Conservation (phyloP, 2,888 invertebrate genomes). For the Calameuta filiformis region DNA sequence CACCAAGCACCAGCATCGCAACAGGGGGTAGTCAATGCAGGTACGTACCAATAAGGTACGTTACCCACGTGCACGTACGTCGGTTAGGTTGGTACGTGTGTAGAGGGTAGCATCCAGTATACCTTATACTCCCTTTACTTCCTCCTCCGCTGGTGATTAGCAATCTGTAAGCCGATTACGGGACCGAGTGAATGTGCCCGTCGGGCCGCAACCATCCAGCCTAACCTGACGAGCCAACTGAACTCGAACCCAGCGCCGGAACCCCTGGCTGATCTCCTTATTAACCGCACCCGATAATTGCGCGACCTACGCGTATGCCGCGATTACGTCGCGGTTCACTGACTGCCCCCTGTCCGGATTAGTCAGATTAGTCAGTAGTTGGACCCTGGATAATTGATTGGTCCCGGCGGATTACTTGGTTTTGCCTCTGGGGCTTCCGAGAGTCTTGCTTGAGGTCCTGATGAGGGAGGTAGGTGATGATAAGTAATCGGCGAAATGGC, state of each 20-base stretch:
- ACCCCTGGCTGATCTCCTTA: conserved; percentile 62
- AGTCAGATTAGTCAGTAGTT: conserved; percentile 63
- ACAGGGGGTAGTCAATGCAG: not conserved
- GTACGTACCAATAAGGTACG: not conserved
- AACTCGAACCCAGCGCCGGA: conserved; percentile 19
- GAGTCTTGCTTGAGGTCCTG: not conserved
- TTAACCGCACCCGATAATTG: conserved; percentile 65
- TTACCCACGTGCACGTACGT: not conserved
- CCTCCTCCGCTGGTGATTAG: conserved; percentile 59
- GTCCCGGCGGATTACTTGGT: conserved; percentile 16
- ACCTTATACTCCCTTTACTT: conserved; percentile 11
- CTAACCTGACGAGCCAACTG: conserved; percentile 38
- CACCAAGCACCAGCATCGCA: too few species aligned
- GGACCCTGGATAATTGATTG: conserved; percentile 57
- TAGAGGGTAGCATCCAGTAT: conserved; percentile 7
- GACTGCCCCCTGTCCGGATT: conserved; percentile 54
- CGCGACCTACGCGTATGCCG: conserved; percentile 50
- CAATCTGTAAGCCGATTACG: conserved; percentile 63
- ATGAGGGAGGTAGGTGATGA: not conserved
- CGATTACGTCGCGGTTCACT: conserved; percentile 62
- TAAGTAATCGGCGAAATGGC: not conserved
- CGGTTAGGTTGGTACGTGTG: not conserved
- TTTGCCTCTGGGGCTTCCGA: not conserved
- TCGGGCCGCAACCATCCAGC: conserved; percentile 43
- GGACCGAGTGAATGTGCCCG: conserved; percentile 55